Percentiles rank a stretch among this genome's conserved stretches.
These are phyloP conservation scores for Indri indri DNA, from an alignment of 2,113 vertebrate genomes.

Conservation along the genomic window DNA sequence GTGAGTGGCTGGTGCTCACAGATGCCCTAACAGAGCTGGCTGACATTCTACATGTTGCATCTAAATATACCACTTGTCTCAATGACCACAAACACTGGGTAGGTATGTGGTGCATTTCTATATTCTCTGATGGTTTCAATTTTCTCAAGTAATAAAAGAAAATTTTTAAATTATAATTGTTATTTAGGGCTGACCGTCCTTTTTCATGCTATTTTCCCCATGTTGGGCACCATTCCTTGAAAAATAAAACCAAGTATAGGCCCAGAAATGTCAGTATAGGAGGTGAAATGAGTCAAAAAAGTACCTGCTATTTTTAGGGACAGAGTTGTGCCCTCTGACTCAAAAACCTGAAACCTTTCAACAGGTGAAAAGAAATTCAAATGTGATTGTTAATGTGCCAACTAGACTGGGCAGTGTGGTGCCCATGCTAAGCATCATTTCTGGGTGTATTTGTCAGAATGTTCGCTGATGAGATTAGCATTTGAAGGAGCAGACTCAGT, in stretches of 20 bases:
- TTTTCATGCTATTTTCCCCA: neutral
- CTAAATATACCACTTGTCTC: neutral
- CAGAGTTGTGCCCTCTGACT: neutral
- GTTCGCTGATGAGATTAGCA: neutral
- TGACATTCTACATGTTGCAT: neutral
- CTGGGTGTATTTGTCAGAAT: neutral
- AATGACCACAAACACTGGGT: neutral
- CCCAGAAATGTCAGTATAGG: neutral
- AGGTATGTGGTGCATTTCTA: neutral
- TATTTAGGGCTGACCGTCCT: neutral
- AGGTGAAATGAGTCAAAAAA: neutral
- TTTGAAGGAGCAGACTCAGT: neutral
- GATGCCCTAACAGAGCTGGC: neutral
- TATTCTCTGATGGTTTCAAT: neutral
- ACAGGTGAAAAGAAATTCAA: neutral
- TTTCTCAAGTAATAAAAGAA: neutral
- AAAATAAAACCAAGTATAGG: neutral
- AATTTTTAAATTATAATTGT: neutral
- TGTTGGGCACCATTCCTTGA: slow-evolving; percentile 36
- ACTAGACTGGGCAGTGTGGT: too few species aligned
- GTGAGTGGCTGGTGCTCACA: slow-evolving; percentile 48
- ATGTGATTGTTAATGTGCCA: neutral
- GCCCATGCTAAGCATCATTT: neutral
- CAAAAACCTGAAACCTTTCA: neutral
- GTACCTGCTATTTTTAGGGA: neutral